Base-by-base conservation (phyloP, 2,113 vertebrate genomes). In the Nibea albiflora region DNA sequence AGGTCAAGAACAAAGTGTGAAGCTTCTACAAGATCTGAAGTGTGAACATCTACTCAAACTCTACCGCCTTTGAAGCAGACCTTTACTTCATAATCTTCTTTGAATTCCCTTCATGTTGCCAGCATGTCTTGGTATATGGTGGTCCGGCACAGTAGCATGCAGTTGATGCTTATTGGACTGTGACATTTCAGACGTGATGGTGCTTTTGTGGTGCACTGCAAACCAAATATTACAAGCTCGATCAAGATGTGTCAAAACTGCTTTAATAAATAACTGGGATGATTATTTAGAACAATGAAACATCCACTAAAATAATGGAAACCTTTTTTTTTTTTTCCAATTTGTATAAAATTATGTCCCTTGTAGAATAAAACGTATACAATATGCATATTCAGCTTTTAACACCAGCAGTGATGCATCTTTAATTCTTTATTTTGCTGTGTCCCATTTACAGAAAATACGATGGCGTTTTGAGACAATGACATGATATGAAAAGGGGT, bases 211-310 rank as follows among this genome's bases (percentile, higher is more conserved):
- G 60, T 73, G 56, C 62, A 50, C 60, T 75, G 50, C 19, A 88
- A 77, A 81, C 87, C 84, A 93, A 85, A 76, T 80, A 85, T 65
- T 85, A 86, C 78, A 79, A 74, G 49, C 53, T 2, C 11, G 26
- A 83, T 85, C 50, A 76, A 64, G 78, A 84, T 75, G 84, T 90
- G 85, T 90, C 76, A 89, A 91, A 91, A 90, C 83, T 73, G 85
- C 93, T 97, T 97, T 97, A 97, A 97, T 97, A 97, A 97, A 97
- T 97, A 96, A 95, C 94, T 94, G 92, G 94, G 92, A 92, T 92
- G 92, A 91, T 91, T 92, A 85, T 86, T 87, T 85, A 69, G 75
- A 89, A 87, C 86, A 96, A 96, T 95, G 95, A 94, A 93, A 96
- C 94, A 88, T 91, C 90, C 94, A 95, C 93, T 95, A 93, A 90